Percentiles rank a stretch among this genome's conserved stretches.
Conservation (phyloP, 2,797 vertebrate species). For the Margarornis squamiger region DNA sequence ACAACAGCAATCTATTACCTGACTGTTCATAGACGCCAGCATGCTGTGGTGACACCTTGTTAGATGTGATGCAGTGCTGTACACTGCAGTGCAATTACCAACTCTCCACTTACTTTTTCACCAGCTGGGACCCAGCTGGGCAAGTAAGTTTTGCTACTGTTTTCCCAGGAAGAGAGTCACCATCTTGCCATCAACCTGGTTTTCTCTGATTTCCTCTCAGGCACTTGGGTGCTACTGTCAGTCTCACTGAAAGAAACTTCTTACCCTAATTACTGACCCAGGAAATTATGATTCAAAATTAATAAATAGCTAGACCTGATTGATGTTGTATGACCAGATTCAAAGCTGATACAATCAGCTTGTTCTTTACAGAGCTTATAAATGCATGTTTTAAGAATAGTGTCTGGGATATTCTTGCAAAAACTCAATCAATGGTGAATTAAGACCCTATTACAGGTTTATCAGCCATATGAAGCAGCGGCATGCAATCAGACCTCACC, state of each 20-base stretch:
- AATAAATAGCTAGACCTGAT: background rate
- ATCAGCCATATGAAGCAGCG: fast-evolving
- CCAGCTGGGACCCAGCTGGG: background rate
- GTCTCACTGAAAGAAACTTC: background rate
- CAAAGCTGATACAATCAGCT: background rate
- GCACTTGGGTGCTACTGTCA: background rate
- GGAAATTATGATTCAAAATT: background rate
- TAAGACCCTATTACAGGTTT: background rate
- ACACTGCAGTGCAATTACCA: background rate
- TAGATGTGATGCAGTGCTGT: background rate
- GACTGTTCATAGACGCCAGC: background rate
- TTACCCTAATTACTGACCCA: background rate
- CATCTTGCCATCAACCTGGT: background rate
- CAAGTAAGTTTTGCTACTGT: background rate
- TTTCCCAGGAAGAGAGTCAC: background rate
- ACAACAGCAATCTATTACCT: background rate
- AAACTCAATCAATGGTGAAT: background rate
- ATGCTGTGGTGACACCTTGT: background rate
- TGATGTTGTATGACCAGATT: background rate
- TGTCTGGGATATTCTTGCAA: background rate
- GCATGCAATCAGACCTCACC: background rate
- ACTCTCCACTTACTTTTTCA: background rate
- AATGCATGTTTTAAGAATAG: background rate
- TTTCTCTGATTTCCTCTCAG: background rate
- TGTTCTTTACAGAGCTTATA: background rate